Base-by-base conservation (phyloP, 1,140 invertebrate genomes). In the Choristoneura fumiferana region DNA sequence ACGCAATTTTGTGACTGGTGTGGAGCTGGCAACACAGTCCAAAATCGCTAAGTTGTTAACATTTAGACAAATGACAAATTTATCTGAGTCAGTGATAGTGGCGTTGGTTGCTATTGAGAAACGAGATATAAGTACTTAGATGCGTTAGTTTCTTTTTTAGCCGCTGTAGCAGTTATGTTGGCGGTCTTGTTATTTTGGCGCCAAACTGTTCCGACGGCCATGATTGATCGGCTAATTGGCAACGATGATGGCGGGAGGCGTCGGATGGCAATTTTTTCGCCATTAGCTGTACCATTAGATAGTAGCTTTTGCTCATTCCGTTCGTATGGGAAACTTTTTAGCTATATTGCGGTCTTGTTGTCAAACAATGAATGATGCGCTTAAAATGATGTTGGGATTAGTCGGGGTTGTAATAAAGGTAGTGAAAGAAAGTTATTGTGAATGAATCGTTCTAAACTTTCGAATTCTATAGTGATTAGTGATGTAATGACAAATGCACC, bases 141-240 rank as follows among this genome's bases (percentile, higher is more conserved):
- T 10, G 22, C 6, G 6, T 29, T 49, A 13, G 43, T 29, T 29
- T 12, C 18, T 8, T n/a, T 12, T 40, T 49, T 49, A 10, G 17
- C n/a, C 17, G 18, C 0, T 22, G 22, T 29, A 29, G 22, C 6
- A 29, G 6, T 29, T 57, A 34, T 18, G 29, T 56, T n/a, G n/a
- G n/a, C n/a, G n/a, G n/a, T n/a, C n/a, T n/a, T 62, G 35, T 52
- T 15, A 59, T 17, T 18, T 40, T 60, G 36, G 59, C 55, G 56
- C 18, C 45, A 58, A 62, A 57, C 67, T 13, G 29, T 58, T 60
- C 22, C 35, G 38, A 49, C 43, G 37, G 58, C 64, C 12, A 63
- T 76, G 74, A 80, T 76, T 62, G 75, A 77, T 80, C 66, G 65
- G 60, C 56, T 77, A 74, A 78, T 78, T 74, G 65, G 39, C 33